phyloP scores from a whole-genome alignment of 2,113 vertebrate genomes.

The Microtus ochrogaster region DNA sequence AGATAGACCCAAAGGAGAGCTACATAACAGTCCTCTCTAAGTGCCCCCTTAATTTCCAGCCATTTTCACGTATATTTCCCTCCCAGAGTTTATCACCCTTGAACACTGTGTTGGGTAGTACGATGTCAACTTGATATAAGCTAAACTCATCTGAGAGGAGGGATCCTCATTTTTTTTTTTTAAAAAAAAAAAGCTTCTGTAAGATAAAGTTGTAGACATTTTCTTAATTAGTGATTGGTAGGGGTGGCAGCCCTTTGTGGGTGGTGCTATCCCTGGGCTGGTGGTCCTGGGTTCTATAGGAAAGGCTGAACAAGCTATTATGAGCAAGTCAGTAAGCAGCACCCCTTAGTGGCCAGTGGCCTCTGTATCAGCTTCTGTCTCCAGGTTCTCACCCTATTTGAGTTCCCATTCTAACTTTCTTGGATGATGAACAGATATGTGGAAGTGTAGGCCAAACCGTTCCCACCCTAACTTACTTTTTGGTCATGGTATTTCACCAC shows the following conservation, averaged over 20 bases:
- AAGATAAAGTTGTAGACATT: not conserved
- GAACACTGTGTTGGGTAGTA: not conserved
- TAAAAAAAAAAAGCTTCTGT: not conserved
- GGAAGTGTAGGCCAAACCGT: not conserved
- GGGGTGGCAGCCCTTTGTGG: not conserved
- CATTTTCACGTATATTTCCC: no score
- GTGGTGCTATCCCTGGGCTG: not conserved
- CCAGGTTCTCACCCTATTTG: not conserved
- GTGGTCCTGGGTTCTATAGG: not conserved
- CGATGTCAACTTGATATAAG: not conserved
- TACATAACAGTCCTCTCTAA: not conserved
- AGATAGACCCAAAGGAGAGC: not conserved
- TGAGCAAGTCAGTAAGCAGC: not conserved
- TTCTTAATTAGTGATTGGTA: not conserved
- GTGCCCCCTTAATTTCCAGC: no score
- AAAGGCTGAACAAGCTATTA: not conserved
- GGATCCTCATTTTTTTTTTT: not conserved
- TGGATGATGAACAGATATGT: not conserved
- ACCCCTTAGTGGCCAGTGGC: fast-evolving
- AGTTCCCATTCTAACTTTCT: not conserved
- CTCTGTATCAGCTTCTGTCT: not conserved
- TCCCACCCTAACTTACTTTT: not conserved
- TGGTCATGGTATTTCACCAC: no score
- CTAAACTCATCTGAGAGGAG: not conserved
- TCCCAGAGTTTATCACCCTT: not conserved